These are phyloP conservation scores for Dendrocincla tyrannina DNA, from an alignment of 2,797 vertebrate species.

Conservation along the genomic window DNA sequence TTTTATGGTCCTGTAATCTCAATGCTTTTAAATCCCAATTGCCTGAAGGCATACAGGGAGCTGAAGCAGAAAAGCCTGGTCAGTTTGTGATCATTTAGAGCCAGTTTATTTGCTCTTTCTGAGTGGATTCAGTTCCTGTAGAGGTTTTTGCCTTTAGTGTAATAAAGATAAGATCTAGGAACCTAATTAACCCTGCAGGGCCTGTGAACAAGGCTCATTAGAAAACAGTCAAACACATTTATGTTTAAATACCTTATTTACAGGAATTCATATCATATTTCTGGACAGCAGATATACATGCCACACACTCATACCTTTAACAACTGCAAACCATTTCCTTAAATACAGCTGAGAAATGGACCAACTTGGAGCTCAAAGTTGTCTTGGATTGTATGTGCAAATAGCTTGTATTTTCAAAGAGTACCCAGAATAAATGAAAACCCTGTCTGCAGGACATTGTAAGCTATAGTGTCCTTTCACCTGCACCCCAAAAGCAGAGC, in stretches of 20 bases:
- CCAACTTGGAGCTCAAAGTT: not conserved
- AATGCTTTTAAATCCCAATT: slow-evolving; percentile 68
- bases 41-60: slow-evolving; percentile 75
- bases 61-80: slow-evolving; percentile 71
- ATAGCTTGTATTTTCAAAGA: not conserved
- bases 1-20: slow-evolving; percentile 79
- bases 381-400: not conserved
- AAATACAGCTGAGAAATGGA: not conserved
- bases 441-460: not conserved
- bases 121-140: slow-evolving; percentile 54
- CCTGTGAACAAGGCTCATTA: slow-evolving; percentile 65
- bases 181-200: slow-evolving; percentile 70
- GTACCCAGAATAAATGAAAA: not conserved
- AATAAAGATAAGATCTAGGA: slow-evolving; percentile 67
- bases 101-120: slow-evolving; percentile 69
- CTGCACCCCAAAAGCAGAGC: not conserved
- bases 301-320: not conserved
- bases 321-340: not conserved
- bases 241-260: slow-evolving; percentile 62
- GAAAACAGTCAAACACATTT: slow-evolving; percentile 61
- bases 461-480: not conserved
- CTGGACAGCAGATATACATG: not conserved
- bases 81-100: slow-evolving; percentile 72
- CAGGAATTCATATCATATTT: slow-evolving; percentile 32
- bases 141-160: slow-evolving; percentile 35